phyloP scores from a whole-genome alignment of 2,888 invertebrate genomes.

The Bedellia somnulentella region DNA sequence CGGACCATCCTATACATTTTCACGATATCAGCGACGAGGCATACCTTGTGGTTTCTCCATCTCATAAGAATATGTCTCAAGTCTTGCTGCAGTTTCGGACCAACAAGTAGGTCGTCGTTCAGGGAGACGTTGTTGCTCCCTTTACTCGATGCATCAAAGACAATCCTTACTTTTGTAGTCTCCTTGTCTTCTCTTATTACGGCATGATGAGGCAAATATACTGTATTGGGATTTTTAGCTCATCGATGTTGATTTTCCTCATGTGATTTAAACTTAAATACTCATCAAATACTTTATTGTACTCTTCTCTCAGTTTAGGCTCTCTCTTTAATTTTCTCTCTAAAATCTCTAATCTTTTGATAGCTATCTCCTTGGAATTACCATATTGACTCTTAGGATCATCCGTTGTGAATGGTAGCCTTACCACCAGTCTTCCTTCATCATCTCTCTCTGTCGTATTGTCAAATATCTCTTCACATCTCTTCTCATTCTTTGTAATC shows the following conservation, averaged over 20 bases:
- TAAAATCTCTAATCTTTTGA: slow-evolving; percentile 8
- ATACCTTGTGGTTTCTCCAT: slow-evolving; percentile 12
- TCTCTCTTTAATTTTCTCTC: slow-evolving; percentile 10
- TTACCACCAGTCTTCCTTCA: slow-evolving; percentile 9
- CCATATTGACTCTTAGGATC: slow-evolving; percentile 10
- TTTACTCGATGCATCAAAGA: slow-evolving; percentile 8
- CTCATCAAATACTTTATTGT: slow-evolving; percentile 9
- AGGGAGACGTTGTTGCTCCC: slow-evolving; percentile 6
- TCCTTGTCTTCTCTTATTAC: slow-evolving; percentile 4
- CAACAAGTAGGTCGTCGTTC: slow-evolving; percentile 6
- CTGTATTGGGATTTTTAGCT: slow-evolving; percentile 3
- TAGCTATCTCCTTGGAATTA: slow-evolving; percentile 9
- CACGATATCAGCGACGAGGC: slow-evolving; percentile 12
- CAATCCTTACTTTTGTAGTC: slow-evolving; percentile 6
- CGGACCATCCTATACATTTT: slow-evolving; percentile 14
- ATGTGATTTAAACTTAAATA: slow-evolving; percentile 9
- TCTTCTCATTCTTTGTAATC: slow-evolving; percentile 6
- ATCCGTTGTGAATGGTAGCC: slow-evolving; percentile 9
- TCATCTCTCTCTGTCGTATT: slow-evolving; percentile 10
- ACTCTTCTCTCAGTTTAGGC: slow-evolving; percentile 9
- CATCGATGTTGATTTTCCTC: neutral
- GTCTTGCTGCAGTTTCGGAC: slow-evolving; percentile 9
- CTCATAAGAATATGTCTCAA: slow-evolving; percentile 12
- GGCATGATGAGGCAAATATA: slow-evolving; percentile 7
- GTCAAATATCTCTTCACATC: slow-evolving; percentile 8